Evolutionary conservation across 1,140 invertebrate species (phyloP), one percentile per base, ranked within the genome.

Genomic region (Harpegnathos saltator): DNA sequence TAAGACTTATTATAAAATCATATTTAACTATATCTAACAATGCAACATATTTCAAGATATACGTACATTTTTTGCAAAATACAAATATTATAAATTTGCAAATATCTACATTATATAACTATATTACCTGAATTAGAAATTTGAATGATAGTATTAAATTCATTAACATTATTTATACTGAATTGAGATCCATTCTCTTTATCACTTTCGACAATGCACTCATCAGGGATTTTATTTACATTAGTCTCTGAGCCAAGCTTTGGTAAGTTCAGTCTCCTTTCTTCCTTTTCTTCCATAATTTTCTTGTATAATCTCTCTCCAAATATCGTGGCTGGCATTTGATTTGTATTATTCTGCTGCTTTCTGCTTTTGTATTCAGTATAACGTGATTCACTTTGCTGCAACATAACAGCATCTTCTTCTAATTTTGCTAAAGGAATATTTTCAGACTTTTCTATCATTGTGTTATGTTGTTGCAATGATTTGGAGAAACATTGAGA

Each of bases 221-320:
- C 17, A 26, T 89, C 44, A 4, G 3, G 14, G 11, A 15, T 52
- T 1, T 52, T 14, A 5, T 12, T 19, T 44, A 11, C 15, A 59
- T 65, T 61, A 3, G 17, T 19, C 33, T 82, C 68, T 24, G 2
- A 17, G 12, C 3, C 38, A n/a, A 56, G 33, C n/a, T 63, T 77
- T 7, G 17, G 62, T 3, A 7, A 58, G 33, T 83, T 84, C 7
- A 77, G 75, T 19, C 63, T 83, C 19, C 54, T 82, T 1, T 87
- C 88, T 19, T 75, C 71, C 38, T 87, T 82, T 33, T 90, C 84
- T 19, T 91, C 82, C 1, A 58, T 24, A 3, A 93, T 66, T 82
- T 72, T 93, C 71, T 91, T 92, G 26, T 80, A 74, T 17, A 93
- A 80, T 66, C 93, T 87, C 80, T 93, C 85, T 0, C 89, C 90